A percentile compares a stretch with the other conserved stretches of the same genome.
phyloP scores from a whole-genome alignment of 2,113 vertebrate genomes.

The Prionailurus viverrinus region DNA sequence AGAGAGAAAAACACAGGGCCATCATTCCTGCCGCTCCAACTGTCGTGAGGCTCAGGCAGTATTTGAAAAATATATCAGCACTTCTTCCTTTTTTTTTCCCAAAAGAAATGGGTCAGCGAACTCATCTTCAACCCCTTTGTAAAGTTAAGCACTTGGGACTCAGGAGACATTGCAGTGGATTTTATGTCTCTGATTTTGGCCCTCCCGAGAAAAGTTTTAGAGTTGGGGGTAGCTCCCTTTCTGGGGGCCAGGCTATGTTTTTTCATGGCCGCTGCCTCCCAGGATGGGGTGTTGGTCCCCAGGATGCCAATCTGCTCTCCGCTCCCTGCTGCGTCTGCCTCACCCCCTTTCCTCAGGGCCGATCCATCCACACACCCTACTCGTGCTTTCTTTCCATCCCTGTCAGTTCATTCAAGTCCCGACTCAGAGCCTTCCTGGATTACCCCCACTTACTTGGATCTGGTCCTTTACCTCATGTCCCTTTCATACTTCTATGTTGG shows the following conservation, averaged over 20 bases:
- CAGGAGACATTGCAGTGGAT: background rate
- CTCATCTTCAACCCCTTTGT: background rate
- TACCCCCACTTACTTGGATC: background rate
- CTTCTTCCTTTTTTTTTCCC: background rate
- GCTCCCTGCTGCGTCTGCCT: background rate
- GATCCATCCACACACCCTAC: background rate
- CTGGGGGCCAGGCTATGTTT: background rate
- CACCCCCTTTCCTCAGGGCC: background rate
- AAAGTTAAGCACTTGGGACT: background rate
- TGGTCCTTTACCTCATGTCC: background rate
- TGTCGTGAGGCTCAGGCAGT: background rate
- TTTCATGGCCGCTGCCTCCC: background rate
- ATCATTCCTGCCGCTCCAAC: conserved; percentile 46
- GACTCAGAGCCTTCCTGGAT: background rate
- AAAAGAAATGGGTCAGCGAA: background rate
- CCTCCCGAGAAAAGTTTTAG: background rate
- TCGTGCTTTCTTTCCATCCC: background rate
- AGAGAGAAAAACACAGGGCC: conserved; percentile 82
- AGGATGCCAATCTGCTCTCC: accelerated
- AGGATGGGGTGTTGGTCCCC: background rate
- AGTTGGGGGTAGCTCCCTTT: background rate
- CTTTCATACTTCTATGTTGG: background rate
- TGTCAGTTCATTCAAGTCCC: background rate
- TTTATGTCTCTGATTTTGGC: background rate
- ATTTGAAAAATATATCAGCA: background rate